phyloP scores from a whole-genome alignment of 2,113 vertebrate genomes.

The Lycaon pictus region DNA sequence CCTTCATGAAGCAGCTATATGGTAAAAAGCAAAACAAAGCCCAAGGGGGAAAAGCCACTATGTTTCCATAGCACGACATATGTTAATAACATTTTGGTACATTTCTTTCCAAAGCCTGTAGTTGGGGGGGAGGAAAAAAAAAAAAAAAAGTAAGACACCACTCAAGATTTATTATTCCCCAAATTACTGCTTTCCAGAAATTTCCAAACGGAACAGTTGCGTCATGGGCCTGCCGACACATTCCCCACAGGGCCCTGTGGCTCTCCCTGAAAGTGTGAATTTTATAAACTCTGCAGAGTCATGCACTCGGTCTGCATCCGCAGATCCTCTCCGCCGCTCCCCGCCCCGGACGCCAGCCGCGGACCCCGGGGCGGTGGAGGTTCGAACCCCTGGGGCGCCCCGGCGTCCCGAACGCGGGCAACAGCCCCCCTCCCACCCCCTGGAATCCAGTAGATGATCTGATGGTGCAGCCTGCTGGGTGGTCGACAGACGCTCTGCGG shows the following conservation, averaged over 20 bases:
- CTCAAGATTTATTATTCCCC: conserved; percentile 24
- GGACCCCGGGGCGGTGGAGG: neutral
- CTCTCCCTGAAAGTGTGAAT: neutral
- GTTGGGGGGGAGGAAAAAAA: neutral
- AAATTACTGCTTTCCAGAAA: conserved; percentile 78
- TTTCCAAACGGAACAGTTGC: conserved; percentile 65
- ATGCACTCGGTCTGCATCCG: neutral
- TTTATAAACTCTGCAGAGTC: conserved; percentile 42
- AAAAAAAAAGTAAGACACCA: neutral
- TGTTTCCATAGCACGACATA: neutral
- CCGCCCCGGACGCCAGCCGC: neutral
- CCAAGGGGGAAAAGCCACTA: neutral
- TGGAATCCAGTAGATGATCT: neutral
- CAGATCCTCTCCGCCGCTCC: neutral
- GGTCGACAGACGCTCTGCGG: neutral
- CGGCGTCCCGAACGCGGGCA: no score
- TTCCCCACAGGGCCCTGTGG: neutral
- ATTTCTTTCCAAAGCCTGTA: conserved; percentile 21
- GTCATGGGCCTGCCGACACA: conserved; percentile 42
- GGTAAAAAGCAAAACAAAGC: neutral
- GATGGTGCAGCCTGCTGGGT: neutral
- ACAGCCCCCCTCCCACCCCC: no score
- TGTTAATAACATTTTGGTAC: conserved; percentile 41
- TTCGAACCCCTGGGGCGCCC: neutral
- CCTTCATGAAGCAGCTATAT: neutral